Evolutionary conservation across 2,797 vertebrate genomes (phyloP).

Genomic region (Sebastes hubbsi): DNA sequence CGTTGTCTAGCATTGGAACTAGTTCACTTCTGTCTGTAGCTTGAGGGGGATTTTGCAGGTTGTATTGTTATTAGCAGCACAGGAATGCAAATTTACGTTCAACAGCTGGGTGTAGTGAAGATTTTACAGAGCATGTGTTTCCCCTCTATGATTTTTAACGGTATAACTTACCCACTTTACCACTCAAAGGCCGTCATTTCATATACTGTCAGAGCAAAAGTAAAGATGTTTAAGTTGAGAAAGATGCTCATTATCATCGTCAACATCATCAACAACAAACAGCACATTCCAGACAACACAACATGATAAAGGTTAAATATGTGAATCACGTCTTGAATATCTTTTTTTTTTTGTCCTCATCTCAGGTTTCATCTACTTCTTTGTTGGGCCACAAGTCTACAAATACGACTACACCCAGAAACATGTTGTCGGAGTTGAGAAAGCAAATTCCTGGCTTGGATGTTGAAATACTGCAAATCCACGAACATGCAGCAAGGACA

Average conservation of each 20-base stretch:
- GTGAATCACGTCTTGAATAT: background rate
- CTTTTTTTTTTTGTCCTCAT: background rate
- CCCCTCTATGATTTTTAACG: slow-evolving; percentile 29
- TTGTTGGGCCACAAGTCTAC: slow-evolving; percentile 77
- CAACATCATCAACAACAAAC: background rate
- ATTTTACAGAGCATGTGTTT: slow-evolving; percentile 23
- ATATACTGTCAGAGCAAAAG: slow-evolving; percentile 8
- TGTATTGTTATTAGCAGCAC: slow-evolving; percentile 18
- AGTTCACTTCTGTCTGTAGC: slow-evolving; percentile 19
- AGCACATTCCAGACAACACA: background rate
- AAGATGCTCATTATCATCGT: slow-evolving; percentile 26
- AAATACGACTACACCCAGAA: slow-evolving; percentile 75
- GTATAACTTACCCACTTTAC: slow-evolving; percentile 39
- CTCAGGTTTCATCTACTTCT: slow-evolving; percentile 82
- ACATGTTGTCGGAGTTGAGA: slow-evolving; percentile 68
- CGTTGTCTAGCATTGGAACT: background rate
- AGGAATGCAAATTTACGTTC: slow-evolving; percentile 36
- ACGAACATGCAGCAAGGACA: background rate
- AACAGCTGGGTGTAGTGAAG: background rate
- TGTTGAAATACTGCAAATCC: slow-evolving; percentile 63
- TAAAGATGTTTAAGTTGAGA: slow-evolving; percentile 25
- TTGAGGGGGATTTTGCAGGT: background rate
- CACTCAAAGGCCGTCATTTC: background rate
- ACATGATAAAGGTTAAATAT: background rate
- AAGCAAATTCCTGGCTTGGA: slow-evolving; percentile 82